Evolutionary conservation across 1,140 invertebrate species (phyloP), one percentile per base, ranked within the genome.

Genomic region (Stenopsyche tienmushanensis): DNA sequence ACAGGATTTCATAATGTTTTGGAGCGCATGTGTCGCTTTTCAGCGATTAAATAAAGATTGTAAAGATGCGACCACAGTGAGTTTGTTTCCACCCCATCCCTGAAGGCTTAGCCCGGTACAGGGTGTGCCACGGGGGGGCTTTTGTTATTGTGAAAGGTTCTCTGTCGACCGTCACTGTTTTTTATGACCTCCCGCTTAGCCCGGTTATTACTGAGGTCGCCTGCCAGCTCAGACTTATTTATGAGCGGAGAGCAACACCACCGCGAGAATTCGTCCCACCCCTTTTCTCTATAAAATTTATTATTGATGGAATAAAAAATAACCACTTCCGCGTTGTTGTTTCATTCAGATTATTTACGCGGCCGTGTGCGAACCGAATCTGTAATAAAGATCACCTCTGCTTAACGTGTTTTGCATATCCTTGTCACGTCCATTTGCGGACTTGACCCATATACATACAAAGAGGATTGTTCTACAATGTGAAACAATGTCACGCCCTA

Each of bases 291-390:
- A 57, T 57, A 34, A 25, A 34, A 57, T 57, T 25, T 57, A 57
- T 57, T 29, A 57, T 57, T 57, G 2, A 57, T 57, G 53, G 53
- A 57, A 57, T 57, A 57, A 57, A 57, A 39, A 39, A 57, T 34
- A 24, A 57, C 24, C 53, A 9, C 23, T 57, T 29, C 53, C 34
- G 24, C 15, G 44, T n/a, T n/a, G n/a, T n/a, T n/a, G n/a, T n/a
- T n/a, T n/a, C n/a, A n/a, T n/a, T n/a, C n/a, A n/a, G n/a, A n/a
- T n/a, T n/a, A n/a, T n/a, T n/a, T n/a, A n/a, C n/a, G n/a, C n/a
- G n/a, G n/a, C n/a, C n/a, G n/a, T n/a, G n/a, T n/a, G n/a, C n/a
- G n/a, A n/a, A n/a, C n/a, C n/a, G n/a, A n/a, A n/a, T 47, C 18
- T 20, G 44, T 7, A 13, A 20, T 34, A 34, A 13, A 34, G 29